Conservation (phyloP, 1,140 invertebrate species). For the Arctopsyche grandis region DNA sequence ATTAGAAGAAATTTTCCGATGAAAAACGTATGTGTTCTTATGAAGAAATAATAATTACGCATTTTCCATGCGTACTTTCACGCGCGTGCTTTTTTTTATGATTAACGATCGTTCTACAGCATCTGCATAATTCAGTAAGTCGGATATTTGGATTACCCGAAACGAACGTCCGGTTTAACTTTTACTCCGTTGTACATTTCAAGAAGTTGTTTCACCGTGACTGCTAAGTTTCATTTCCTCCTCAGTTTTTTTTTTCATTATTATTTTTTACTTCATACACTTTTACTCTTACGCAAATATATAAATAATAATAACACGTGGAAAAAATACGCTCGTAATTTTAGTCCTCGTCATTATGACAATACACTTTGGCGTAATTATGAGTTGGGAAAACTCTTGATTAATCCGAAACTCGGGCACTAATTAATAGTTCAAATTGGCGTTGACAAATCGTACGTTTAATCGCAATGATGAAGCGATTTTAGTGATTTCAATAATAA, state of each 20-base stretch:
- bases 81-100: neutral
- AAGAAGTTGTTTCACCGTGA: conserved; percentile 25
- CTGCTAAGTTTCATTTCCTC: conserved; percentile 20
- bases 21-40: neutral
- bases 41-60: neutral
- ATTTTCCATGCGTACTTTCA: conserved; percentile 10
- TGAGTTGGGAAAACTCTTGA: no score
- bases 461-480: no score
- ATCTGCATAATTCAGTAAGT: conserved; percentile 9
- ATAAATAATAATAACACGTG: neutral
- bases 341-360: neutral
- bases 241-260: neutral
- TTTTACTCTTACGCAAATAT: conserved; percentile 35
- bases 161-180: conserved; percentile 10
- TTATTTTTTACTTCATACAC: no score
- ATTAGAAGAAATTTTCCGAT: neutral
- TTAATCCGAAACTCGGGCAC: no score
- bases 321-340: neutral
- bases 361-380: neutral
- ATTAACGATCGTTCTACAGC: conserved; percentile 11
- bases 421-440: no score
- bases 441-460: no score
- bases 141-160: conserved; percentile 20
- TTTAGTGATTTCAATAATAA: no score
- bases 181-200: conserved; percentile 14